Base-by-base conservation (phyloP, 2,888 invertebrate species). In the Stegana nigrithorax region DNA sequence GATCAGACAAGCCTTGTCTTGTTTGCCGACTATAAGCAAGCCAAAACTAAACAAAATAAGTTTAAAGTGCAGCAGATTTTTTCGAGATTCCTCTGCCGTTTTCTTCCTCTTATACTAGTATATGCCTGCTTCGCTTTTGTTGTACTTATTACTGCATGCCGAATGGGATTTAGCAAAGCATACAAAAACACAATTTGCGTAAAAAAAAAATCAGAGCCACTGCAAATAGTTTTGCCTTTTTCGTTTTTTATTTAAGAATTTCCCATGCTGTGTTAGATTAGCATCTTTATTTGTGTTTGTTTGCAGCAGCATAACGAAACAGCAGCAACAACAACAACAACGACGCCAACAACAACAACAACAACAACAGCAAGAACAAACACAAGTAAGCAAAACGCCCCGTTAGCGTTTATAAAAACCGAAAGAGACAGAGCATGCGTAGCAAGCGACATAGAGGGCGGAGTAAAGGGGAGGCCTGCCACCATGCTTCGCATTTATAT, bases 221-320 rank as follows among this genome's bases (percentile, higher is more conserved):
- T 60, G 42, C 67, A 45, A 42, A 62, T 57, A 44, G 29, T 55
- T 29, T 55, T 55, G 29, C 23, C 12, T 63, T 59, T 63, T 64
- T 36, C 4, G 19, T 50, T 58, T 39, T 32, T 29, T 56, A 32
- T 32, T 39, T 10, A n/a, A 8, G 39, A 4, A 39, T 39, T 32
- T 57, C 36, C 36, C 36, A 36, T 55, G 53, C 53, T 21, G n/a
- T 55, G 65, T 66, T 67, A 76, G 75, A 76, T 76, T 76, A 76
- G 75, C 75, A 76, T 76, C 75, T 76, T 76, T 76, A 76, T 76
- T 76, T 76, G 75, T 76, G 73, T 76, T 78, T 69, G 75, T 68
- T 73, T 74, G 75, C 78, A 78, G 60, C 75, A 76, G 73, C 68
- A 66, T 56, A 61, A 65, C 58, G 50, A 58, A 60, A 59, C 59